Evolutionary conservation across 37 sponge, comb jelly and placozoan species (phyloP).

Genomic region (Oopsacas minuta): DNA sequence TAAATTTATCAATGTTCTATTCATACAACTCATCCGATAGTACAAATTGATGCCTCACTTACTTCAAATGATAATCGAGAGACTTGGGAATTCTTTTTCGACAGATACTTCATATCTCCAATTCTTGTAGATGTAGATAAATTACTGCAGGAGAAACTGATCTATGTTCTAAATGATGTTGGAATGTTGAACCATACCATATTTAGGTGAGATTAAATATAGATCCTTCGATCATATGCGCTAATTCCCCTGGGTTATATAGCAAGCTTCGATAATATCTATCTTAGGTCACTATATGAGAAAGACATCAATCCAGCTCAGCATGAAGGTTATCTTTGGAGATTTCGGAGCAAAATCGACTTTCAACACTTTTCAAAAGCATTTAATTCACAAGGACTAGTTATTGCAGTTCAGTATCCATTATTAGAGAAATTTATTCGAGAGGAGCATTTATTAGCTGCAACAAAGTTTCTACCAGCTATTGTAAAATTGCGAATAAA

Average conservation of each 20-base stretch:
- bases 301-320: neutral
- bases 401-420: neutral
- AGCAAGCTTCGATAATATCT: no score
- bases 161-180: neutral
- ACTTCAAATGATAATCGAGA: neutral
- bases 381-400: conserved; percentile 5
- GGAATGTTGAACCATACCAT: neutral
- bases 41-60: neutral
- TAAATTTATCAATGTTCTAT: no score
- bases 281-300: neutral
- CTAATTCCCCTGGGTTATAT: no score
- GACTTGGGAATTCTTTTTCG: neutral
- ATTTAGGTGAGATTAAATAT: neutral
- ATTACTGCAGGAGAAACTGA: neutral
- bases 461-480: neutral
- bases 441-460: neutral
- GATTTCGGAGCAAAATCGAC: neutral
- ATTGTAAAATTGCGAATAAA: neutral
- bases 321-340: neutral
- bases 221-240: no score
- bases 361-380: neutral
- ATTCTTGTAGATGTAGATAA: neutral
- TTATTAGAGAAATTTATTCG: neutral
- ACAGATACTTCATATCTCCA: conserved; percentile 9
- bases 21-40: no score